Conservation (phyloP, 2,797 vertebrate species). For the Intellagama lesueurii region DNA sequence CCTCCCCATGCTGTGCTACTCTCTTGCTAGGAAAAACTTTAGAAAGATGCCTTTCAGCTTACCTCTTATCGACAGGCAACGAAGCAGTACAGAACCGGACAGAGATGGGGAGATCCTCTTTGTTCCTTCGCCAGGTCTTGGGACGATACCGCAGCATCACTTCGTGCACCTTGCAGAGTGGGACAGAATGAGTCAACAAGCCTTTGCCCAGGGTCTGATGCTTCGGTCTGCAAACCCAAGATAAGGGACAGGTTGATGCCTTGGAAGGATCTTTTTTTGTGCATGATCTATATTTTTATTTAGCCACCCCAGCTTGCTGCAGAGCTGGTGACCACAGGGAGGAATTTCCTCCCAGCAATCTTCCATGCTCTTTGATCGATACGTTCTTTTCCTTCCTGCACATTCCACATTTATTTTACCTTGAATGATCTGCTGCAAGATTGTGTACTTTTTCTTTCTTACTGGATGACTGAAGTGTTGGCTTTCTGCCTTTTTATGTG, state of each 20-base stretch:
- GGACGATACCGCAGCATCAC: conserved; percentile 69
- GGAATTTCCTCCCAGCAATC: neutral
- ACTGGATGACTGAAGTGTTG: too few species aligned
- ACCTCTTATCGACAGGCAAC: conserved; percentile 76
- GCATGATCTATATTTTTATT: neutral
- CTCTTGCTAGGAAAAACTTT: neutral
- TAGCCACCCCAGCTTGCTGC: neutral
- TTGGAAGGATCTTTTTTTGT: neutral
- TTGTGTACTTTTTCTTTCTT: too few species aligned
- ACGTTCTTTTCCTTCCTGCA: too few species aligned
- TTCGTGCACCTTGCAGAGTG: conserved; percentile 68
- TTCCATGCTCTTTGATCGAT: too few species aligned
- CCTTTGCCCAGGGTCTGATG: conserved; percentile 64
- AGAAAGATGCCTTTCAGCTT: conserved; percentile 40
- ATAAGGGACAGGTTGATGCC: neutral
- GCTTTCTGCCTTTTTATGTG: too few species aligned
- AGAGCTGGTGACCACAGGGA: neutral
- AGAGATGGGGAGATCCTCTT: conserved; percentile 46
- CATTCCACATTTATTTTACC: too few species aligned
- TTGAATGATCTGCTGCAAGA: too few species aligned
- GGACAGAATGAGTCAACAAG: conserved; percentile 68
- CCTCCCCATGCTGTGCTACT: too few species aligned
- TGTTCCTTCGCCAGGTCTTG: conserved; percentile 58
- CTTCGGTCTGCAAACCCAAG: conserved; percentile 68
- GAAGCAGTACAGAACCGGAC: conserved; percentile 74